Evolutionary conservation across 2,888 invertebrate species (phyloP).

Genomic region (Ormia ochracea): DNA sequence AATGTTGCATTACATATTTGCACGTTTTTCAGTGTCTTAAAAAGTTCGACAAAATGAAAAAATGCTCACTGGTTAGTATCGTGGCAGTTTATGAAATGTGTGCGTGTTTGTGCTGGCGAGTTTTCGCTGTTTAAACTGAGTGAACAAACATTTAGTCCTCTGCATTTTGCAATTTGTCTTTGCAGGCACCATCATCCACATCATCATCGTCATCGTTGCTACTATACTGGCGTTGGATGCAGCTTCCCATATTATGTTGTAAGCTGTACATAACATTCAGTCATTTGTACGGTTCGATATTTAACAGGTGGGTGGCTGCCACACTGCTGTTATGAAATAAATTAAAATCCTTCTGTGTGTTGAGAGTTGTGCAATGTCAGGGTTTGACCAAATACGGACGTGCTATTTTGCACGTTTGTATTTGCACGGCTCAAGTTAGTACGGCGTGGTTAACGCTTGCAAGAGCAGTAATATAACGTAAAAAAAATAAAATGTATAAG

Average conservation of each 20-base stretch:
- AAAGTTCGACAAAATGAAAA: too few relatives aligned
- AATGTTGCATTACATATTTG: too few relatives aligned
- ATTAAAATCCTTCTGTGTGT: background rate
- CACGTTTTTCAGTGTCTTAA: too few relatives aligned
- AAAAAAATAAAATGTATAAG: background rate
- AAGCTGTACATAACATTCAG: background rate
- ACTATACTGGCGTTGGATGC: background rate
- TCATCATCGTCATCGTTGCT: background rate
- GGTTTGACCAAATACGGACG: conserved; percentile 38
- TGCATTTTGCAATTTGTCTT: conserved; percentile 44
- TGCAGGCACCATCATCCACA: conserved; percentile 1
- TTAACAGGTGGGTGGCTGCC: background rate
- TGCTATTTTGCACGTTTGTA: conserved; percentile 41
- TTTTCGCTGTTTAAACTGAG: conserved; percentile 15
- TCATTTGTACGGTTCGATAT: conserved; percentile 39
- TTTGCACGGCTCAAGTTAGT: conserved; percentile 19
- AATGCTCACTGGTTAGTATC: too few relatives aligned
- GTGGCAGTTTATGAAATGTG: background rate
- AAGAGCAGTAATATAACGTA: conserved; percentile 3
- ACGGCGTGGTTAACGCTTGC: conserved; percentile 24
- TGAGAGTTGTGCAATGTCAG: background rate
- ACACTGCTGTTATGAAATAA: background rate
- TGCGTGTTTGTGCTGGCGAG: conserved; percentile 32
- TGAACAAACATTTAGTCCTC: conserved; percentile 42
- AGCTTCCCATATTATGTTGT: background rate